phyloP scores from a whole-genome alignment of 2,888 invertebrate genomes.

The Subacronicta megacephala region DNA sequence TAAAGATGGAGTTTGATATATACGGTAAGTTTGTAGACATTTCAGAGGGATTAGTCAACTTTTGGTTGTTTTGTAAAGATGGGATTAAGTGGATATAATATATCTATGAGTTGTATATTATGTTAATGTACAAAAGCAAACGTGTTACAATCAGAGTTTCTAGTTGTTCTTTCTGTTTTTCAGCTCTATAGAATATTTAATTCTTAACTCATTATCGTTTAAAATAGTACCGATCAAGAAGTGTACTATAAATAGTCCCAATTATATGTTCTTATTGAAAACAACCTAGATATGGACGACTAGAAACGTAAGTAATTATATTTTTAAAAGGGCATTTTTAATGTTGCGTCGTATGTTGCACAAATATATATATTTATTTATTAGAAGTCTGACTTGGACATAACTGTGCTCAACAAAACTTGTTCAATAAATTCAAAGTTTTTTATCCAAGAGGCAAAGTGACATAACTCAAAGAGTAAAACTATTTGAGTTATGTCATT shows the following conservation, averaged over 20 bases:
- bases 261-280: no score
- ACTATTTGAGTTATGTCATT: no score
- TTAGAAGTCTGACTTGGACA: not conserved
- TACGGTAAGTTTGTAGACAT: conserved; percentile 3
- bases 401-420: not conserved
- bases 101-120: not conserved
- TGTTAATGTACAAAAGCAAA: not conserved
- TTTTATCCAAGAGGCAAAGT: no score
- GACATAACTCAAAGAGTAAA: no score
- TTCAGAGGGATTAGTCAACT: not conserved
- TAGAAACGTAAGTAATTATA: no score
- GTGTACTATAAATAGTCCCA: no score
- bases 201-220: not conserved
- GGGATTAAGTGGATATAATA: not conserved
- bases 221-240: not conserved
- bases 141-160: not conserved
- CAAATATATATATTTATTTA: not conserved
- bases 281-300: no score
- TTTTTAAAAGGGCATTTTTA: no score
- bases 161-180: not conserved
- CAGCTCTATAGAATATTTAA: no score
- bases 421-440: not conserved
- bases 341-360: no score
- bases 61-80: not conserved
- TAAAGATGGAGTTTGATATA: not conserved